A percentile compares a stretch with the other conserved stretches of the same genome.
phyloP scores from a whole-genome alignment of 2,888 invertebrate species.

The Cerceris ruficornis region DNA sequence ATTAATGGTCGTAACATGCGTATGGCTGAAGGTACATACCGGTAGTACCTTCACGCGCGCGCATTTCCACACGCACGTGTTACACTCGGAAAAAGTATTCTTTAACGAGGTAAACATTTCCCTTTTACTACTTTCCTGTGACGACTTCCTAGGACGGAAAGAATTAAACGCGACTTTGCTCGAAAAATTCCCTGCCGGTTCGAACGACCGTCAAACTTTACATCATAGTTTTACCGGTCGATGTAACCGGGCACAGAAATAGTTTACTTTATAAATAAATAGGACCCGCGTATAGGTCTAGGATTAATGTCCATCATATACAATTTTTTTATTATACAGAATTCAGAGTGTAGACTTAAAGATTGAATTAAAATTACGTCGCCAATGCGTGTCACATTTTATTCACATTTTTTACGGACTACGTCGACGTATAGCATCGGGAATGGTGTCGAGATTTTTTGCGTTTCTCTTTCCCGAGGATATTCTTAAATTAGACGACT shows the following conservation, averaged over 20 bases:
- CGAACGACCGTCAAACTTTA: background rate
- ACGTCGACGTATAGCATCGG: background rate
- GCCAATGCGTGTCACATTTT: too few relatives aligned
- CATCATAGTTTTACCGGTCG: too few relatives aligned
- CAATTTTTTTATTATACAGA: too few relatives aligned
- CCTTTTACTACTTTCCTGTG: slow-evolving; percentile 49
- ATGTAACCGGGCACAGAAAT: too few relatives aligned
- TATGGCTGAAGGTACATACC: slow-evolving; percentile 36
- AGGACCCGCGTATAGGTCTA: too few relatives aligned
- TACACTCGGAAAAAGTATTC: slow-evolving; percentile 47
- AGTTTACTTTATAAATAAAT: too few relatives aligned
- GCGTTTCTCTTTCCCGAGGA: background rate
- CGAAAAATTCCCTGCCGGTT: slow-evolving; percentile 16
- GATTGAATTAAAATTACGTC: too few relatives aligned
- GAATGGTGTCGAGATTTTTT: background rate
- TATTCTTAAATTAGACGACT: slow-evolving; percentile 15
- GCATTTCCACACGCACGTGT: slow-evolving; percentile 15
- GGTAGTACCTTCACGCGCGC: slow-evolving; percentile 35
- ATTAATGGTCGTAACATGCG: slow-evolving; percentile 72
- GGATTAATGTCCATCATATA: too few relatives aligned
- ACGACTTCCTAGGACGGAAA: slow-evolving; percentile 35
- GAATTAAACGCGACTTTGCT: slow-evolving; percentile 56
- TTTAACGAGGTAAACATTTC: slow-evolving; percentile 60
- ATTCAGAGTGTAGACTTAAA: too few relatives aligned
- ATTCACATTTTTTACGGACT: background rate